Percentiles rank a stretch among this genome's conserved stretches.
Evolutionary conservation across 2,888 invertebrate genomes (phyloP).

Genomic region (Lamproptera curius): DNA sequence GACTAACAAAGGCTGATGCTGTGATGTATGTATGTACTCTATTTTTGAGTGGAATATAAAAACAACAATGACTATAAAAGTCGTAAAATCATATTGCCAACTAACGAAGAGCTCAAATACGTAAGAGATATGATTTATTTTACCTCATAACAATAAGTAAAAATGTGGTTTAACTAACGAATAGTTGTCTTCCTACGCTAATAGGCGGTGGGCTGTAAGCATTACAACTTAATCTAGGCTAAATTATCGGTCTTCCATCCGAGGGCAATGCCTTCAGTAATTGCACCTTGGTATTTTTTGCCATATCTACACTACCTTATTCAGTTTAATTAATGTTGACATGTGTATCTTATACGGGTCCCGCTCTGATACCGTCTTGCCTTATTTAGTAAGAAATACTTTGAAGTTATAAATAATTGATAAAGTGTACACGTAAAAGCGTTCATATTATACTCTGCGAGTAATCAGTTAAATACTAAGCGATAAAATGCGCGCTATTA

Average conservation of each 20-base stretch:
- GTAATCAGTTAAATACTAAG: neutral
- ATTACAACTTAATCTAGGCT: conserved; percentile 62
- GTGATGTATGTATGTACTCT: neutral
- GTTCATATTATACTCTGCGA: neutral
- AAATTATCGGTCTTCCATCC: conserved; percentile 58
- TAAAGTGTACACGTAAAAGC: neutral
- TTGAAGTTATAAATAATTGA: conserved; percentile 2
- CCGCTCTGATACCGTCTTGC: conserved; percentile 2
- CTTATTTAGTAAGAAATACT: neutral
- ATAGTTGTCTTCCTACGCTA: conserved; percentile 32
- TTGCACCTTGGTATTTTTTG: conserved; percentile 15
- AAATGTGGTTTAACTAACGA: too few species aligned
- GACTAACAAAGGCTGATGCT: too few species aligned
- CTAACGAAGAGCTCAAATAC: too few species aligned
- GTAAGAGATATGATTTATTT: neutral
- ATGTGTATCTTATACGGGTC: conserved; percentile 1
- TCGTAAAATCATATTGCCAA: too few species aligned
- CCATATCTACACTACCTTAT: conserved; percentile 10
- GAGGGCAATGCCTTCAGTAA: conserved; percentile 38
- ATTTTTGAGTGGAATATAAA: too few species aligned
- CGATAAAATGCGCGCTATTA: neutral
- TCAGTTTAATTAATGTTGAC: conserved; percentile 7
- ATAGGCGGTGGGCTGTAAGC: conserved; percentile 46
- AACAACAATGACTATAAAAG: neutral
- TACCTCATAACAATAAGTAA: conserved; percentile 15